Conservation (phyloP, 2,797 vertebrate genomes). For the Gymnoscopelus microlampas region DNA sequence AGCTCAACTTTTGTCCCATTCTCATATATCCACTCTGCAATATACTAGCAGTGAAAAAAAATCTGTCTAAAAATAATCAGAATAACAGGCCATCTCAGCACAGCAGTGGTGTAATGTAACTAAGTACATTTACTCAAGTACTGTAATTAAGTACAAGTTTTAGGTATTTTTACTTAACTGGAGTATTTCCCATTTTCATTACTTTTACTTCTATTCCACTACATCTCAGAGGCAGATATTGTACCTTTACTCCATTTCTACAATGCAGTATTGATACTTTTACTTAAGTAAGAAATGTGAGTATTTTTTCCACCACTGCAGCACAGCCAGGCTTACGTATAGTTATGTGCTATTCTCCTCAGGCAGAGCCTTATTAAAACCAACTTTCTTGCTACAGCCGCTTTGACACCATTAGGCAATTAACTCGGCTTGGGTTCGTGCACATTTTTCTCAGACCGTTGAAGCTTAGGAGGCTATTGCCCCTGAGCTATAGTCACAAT, state of each 20-base stretch:
- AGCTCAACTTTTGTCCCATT: constrained; percentile 1
- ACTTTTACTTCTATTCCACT: no score
- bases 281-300: no score
- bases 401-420: constrained; percentile 42
- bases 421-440: constrained; percentile 28
- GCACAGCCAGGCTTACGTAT: neutral
- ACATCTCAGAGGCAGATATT: no score
- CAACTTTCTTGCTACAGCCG: constrained; percentile 27
- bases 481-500: constrained; percentile 21
- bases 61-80: neutral
- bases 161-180: no score
- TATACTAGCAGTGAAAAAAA: neutral
- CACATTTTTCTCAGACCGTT: constrained; percentile 8
- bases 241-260: no score
- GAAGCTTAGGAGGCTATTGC: constrained; percentile 25
- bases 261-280: no score
- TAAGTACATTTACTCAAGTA: no score
- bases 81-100: neutral
- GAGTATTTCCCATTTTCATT: no score
- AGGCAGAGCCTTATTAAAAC: constrained; percentile 4
- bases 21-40: neutral
- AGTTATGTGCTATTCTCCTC: neutral
- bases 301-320: no score
- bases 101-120: neutral
- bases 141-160: no score